Percentiles rank a stretch among this genome's conserved stretches.
phyloP scores from a whole-genome alignment of 2,113 vertebrate species.

The Centrocercus urophasianus region DNA sequence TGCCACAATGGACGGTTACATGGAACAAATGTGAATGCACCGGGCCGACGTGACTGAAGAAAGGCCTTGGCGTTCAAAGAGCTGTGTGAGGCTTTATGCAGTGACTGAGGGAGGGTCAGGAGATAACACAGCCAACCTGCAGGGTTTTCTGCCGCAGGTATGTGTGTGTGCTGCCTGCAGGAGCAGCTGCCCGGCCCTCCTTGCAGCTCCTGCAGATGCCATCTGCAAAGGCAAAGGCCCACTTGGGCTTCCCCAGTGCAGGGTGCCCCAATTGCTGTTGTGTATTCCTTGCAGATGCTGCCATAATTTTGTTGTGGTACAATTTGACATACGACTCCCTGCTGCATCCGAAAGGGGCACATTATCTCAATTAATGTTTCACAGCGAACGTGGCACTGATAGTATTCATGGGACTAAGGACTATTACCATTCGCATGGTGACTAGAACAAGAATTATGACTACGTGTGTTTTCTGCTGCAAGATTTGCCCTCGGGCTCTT shows the following conservation, averaged over 20 bases:
- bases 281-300: conserved; percentile 57
- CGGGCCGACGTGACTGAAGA: conserved; percentile 13
- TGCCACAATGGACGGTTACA: conserved; percentile 11
- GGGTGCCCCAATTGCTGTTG: neutral
- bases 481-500: conserved; percentile 82
- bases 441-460: conserved; percentile 79
- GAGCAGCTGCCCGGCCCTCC: neutral
- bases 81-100: neutral
- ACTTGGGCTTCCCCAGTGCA: neutral
- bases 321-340: conserved; percentile 58
- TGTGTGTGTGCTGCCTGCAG: accelerated
- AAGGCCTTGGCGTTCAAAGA: neutral
- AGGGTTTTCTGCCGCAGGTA: neutral
- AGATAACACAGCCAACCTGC: neutral
- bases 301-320: conserved; percentile 63
- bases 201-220: neutral
- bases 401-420: conserved; percentile 78
- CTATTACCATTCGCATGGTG: conserved; percentile 83
- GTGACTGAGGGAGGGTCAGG: neutral
- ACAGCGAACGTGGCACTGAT: conserved; percentile 71
- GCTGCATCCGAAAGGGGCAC: conserved; percentile 67
- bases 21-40: neutral
- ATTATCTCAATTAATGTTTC: conserved; percentile 82
- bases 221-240: neutral
- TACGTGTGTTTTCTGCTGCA: conserved; percentile 75